Percentiles rank a stretch among this genome's conserved stretches.
Conservation (phyloP, 2,113 vertebrate genomes). For the Aphyosemion australe region DNA sequence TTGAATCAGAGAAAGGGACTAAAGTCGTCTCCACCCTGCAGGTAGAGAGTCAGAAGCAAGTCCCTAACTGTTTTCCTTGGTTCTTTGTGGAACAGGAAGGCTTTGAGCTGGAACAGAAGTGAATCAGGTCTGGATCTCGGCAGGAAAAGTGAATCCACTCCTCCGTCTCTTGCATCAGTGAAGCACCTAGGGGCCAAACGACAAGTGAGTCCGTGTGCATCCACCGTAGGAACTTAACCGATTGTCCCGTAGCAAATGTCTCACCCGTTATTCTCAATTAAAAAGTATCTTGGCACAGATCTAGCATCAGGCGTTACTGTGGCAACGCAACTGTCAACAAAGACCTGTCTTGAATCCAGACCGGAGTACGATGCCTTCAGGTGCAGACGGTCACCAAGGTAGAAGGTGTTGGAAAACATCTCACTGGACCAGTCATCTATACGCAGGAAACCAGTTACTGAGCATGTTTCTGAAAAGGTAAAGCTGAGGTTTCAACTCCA, state of each 20-base stretch:
- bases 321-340: slow-evolving; percentile 51
- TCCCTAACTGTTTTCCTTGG: slow-evolving; percentile 35
- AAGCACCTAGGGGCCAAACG: slow-evolving; percentile 32
- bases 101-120: slow-evolving; percentile 37
- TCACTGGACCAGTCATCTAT: slow-evolving; percentile 49
- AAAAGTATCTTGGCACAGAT: slow-evolving; percentile 52
- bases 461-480: neutral
- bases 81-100: slow-evolving; percentile 44
- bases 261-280: slow-evolving; percentile 56
- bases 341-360: slow-evolving; percentile 14
- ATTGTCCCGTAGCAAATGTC: neutral
- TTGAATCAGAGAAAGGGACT: no score
- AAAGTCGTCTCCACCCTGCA: no score
- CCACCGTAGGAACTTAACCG: no score
- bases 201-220: no score
- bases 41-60: neutral
- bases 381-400: slow-evolving; percentile 44
- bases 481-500: neutral
- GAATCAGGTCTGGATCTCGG: slow-evolving; percentile 2
- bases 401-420: slow-evolving; percentile 11
- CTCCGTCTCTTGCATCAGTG: slow-evolving; percentile 22
- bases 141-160: slow-evolving; percentile 7
- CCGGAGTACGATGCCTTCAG: slow-evolving; percentile 44
- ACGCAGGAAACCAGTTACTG: neutral
- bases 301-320: slow-evolving; percentile 37